Evolutionary conservation across 30 jellyfish, hydroid and myxozoan genomes (phyloP).

Genomic region (Pelagia noctiluca): DNA sequence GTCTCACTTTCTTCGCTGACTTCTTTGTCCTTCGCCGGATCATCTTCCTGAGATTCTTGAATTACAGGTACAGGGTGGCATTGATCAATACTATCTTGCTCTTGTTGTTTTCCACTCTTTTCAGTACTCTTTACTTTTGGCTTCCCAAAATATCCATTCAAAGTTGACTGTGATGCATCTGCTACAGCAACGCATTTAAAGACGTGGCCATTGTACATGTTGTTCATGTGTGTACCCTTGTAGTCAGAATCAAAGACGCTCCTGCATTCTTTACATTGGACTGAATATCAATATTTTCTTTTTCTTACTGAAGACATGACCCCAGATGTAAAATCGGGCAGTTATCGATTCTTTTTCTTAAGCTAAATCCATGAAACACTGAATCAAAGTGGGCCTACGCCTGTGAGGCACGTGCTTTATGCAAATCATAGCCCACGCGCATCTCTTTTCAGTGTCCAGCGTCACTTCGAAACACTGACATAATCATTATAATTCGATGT

Average conservation of each 20-base stretch:
- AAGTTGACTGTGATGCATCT: constrained; percentile 47
- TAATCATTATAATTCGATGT: no score
- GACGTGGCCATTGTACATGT: constrained; percentile 37
- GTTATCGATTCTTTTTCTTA: no score
- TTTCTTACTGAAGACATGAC: constrained; percentile 8
- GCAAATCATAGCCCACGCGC: no score
- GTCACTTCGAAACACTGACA: no score
- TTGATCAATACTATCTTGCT: constrained; percentile 21
- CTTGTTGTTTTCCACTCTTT: constrained; percentile 22
- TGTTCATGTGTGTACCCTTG: constrained; percentile 43
- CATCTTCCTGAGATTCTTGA: constrained; percentile 9
- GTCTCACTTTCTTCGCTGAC: neutral
- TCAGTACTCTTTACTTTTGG: constrained; percentile 24
- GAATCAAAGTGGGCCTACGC: no score
- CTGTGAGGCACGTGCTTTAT: no score
- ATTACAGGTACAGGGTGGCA: constrained; percentile 37
- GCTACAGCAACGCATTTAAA: constrained; percentile 31
- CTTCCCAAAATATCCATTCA: constrained; percentile 44
- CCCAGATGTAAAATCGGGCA: neutral
- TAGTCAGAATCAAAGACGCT: constrained; percentile 33
- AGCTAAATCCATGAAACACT: no score
- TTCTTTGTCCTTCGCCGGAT: neutral
- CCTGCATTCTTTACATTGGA: constrained; percentile 13
- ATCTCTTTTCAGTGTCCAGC: no score
- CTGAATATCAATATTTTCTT: constrained; percentile 18